A percentile compares a stretch with the other conserved stretches of the same genome.
These are phyloP conservation scores for Sebastes dallii DNA, from an alignment of 2,797 vertebrate species.

Conservation along the genomic window DNA sequence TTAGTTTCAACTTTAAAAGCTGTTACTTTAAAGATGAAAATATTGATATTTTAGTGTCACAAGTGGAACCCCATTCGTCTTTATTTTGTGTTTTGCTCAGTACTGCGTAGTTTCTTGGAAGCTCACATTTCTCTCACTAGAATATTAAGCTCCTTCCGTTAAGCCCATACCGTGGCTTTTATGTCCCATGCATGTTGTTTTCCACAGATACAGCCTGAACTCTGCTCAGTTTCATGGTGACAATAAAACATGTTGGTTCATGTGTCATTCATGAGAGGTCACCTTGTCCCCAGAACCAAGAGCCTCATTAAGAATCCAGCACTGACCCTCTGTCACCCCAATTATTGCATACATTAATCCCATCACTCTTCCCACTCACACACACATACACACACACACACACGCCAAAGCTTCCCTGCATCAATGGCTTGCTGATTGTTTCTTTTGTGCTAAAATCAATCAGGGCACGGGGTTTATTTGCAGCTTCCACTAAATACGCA, in stretches of 20 bases:
- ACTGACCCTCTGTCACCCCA: slow-evolving; percentile 55
- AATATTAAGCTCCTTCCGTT: not conserved
- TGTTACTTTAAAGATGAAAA: not conserved
- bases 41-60: not conserved
- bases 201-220: not conserved
- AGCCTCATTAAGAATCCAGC: slow-evolving; percentile 50
- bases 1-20: not conserved
- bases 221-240: slow-evolving; percentile 4
- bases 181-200: not conserved
- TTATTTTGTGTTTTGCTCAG: not conserved
- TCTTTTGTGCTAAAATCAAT: slow-evolving; percentile 54
- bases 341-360: slow-evolving; percentile 59
- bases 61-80: not conserved
- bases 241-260: slow-evolving; percentile 28
- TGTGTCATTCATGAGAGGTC: slow-evolving; percentile 47
- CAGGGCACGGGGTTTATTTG: slow-evolving; percentile 20
- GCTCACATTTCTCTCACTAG: not conserved
- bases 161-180: not conserved
- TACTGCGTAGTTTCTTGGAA: not conserved
- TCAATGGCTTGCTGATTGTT: slow-evolving; percentile 47
- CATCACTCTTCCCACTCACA: slow-evolving; percentile 18
- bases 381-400: not conserved
- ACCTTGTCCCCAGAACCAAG: slow-evolving; percentile 42
- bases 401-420: not conserved
- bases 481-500: slow-evolving; percentile 24